A percentile compares a stretch with the other conserved stretches of the same genome.
Conservation (phyloP, 2,888 invertebrate genomes). For the Parelbella ahira region DNA sequence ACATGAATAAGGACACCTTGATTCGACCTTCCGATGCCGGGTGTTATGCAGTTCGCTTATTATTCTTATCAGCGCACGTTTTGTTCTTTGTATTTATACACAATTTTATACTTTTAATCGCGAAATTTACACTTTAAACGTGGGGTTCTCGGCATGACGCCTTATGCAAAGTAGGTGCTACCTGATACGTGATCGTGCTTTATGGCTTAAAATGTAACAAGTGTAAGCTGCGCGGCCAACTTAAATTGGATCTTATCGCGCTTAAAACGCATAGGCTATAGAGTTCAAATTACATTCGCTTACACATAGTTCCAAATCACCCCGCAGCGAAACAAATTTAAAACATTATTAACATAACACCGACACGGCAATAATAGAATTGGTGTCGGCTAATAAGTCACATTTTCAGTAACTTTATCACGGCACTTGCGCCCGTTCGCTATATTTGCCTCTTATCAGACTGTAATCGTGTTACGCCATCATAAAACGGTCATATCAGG, state of each 20-base stretch:
- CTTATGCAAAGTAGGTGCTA: conserved; percentile 81
- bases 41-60: conserved; percentile 49
- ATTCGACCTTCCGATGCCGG: conserved; percentile 48
- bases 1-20: conserved; percentile 54
- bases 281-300: conserved; percentile 9
- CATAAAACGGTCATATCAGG: conserved; percentile 68
- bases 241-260: conserved; percentile 38
- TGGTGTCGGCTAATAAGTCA: conserved; percentile 39
- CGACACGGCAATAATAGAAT: conserved; percentile 26
- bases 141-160: conserved; percentile 72
- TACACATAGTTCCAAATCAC: conserved; percentile 12
- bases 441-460: conserved; percentile 46
- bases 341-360: conserved; percentile 29
- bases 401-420: too few species aligned
- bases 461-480: conserved; percentile 61
- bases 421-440: conserved; percentile 44
- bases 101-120: conserved; percentile 72
- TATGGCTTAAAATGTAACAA: conserved; percentile 47
- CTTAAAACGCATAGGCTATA: conserved; percentile 1
- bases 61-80: conserved; percentile 58
- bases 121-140: conserved; percentile 74
- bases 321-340: conserved; percentile 25
- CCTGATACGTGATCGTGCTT: conserved; percentile 65
- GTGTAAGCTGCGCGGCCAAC: conserved; percentile 31
- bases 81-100: conserved; percentile 58